These are phyloP conservation scores for Poecilobothrus nobilitatus DNA, from an alignment of 2,888 invertebrate genomes.

Conservation along the genomic window DNA sequence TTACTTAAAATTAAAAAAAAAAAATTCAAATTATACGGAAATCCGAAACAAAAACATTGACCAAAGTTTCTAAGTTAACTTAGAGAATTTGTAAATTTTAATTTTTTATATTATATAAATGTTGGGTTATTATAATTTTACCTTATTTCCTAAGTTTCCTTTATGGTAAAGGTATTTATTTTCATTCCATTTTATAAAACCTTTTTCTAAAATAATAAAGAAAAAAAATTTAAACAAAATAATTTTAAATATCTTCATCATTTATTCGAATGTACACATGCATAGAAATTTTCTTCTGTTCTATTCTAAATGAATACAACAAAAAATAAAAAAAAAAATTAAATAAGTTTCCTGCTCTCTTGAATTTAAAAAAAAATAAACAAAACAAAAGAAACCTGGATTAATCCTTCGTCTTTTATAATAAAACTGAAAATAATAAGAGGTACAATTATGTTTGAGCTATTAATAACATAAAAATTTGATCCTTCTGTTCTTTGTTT, in stretches of 20 bases:
- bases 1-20: too few species aligned
- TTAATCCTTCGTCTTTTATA: neutral
- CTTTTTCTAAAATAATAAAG: too few species aligned
- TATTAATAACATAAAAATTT: neutral
- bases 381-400: neutral
- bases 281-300: too few species aligned
- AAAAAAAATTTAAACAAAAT: neutral
- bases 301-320: neutral
- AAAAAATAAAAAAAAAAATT: neutral
- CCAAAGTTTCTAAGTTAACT: too few species aligned
- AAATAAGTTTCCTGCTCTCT: neutral
- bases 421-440: neutral
- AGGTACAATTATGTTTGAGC: neutral
- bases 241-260: neutral
- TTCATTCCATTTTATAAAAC: too few species aligned
- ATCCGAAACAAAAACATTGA: too few species aligned
- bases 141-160: too few species aligned
- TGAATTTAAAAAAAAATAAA: neutral
- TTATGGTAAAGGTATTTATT: too few species aligned
- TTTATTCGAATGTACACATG: neutral
- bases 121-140: too few species aligned
- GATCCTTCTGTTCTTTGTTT: neutral
- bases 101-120: too few species aligned
- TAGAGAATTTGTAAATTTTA: too few species aligned
- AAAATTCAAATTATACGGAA: too few species aligned